These are phyloP conservation scores for Pseudococcus longispinus DNA, from an alignment of 2,888 invertebrate species.

Conservation along the genomic window DNA sequence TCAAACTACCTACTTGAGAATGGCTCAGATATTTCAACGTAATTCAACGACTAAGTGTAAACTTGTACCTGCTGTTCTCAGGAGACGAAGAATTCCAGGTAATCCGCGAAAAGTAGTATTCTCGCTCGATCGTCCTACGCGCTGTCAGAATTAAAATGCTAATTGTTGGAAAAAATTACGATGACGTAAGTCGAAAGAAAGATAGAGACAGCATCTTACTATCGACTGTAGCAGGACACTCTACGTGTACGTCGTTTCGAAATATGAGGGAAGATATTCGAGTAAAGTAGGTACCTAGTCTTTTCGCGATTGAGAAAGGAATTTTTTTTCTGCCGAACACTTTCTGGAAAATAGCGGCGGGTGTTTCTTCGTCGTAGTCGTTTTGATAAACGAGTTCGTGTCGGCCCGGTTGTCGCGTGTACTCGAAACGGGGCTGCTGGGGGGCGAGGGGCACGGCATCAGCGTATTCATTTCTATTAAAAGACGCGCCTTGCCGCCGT, in stretches of 20 bases:
- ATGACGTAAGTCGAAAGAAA: background rate
- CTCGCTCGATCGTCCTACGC: too few species aligned
- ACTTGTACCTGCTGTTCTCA: too few species aligned
- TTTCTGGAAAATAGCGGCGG: background rate
- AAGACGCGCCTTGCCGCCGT: conserved; percentile 7
- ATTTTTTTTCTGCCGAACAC: background rate
- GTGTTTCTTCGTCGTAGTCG: background rate
- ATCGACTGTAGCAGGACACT: too few species aligned
- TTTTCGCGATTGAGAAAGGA: background rate
- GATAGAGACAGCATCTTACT: background rate
- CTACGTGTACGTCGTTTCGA: background rate
- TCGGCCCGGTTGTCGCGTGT: conserved; percentile 9
- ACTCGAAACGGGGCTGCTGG: background rate
- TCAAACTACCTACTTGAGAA: too few species aligned
- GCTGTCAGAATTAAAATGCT: too few species aligned
- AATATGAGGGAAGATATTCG: background rate
- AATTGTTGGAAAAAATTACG: too few species aligned
- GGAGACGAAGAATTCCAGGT: too few species aligned
- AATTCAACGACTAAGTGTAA: background rate
- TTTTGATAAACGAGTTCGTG: conserved; percentile 28
- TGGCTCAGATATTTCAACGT: background rate
- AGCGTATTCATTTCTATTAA: conserved; percentile 19
- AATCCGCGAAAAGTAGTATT: too few species aligned
- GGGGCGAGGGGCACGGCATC: background rate
- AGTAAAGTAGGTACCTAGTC: background rate